phyloP scores from a whole-genome alignment of 2,888 invertebrate species.

The Conops quadrifasciatus region DNA sequence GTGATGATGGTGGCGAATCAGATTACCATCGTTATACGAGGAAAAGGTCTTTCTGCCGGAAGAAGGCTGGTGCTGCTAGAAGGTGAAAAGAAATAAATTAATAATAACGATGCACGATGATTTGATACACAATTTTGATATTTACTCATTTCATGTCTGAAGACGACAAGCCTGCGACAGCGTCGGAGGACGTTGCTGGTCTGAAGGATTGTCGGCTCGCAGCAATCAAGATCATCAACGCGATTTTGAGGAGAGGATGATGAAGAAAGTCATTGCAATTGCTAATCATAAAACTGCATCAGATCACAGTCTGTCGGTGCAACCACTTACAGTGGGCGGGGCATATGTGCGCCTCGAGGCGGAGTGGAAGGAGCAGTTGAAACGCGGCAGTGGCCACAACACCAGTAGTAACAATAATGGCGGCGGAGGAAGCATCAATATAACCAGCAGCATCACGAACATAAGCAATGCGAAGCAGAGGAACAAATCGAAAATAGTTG shows the following conservation, averaged over 20 bases:
- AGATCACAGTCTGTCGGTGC: conserved; percentile 52
- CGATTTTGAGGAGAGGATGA: conserved; percentile 81
- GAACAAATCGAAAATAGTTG: conserved; percentile 10
- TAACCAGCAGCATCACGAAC: neutral
- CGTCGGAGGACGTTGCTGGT: conserved; percentile 76
- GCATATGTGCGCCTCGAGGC: conserved; percentile 78
- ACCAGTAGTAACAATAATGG: conserved; percentile 34
- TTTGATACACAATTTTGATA: neutral
- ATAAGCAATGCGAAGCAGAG: conserved; percentile 19
- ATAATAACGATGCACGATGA: too few species aligned
- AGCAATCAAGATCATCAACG: conserved; percentile 90
- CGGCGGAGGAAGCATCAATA: conserved; percentile 15
- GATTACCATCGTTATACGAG: conserved; percentile 54
- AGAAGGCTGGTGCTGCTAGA: conserved; percentile 34
- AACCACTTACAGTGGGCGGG: conserved; percentile 69
- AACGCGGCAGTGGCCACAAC: conserved; percentile 51
- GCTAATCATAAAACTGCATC: conserved; percentile 61
- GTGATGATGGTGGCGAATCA: conserved; percentile 65
- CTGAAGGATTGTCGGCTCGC: conserved; percentile 77
- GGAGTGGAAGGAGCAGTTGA: conserved; percentile 75
- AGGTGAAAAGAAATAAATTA: conserved; percentile 26
- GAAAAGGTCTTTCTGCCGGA: conserved; percentile 14
- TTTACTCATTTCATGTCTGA: neutral
- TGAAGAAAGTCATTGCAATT: conserved; percentile 66
- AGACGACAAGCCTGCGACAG: conserved; percentile 56